phyloP scores from a whole-genome alignment of 2,113 vertebrate species.

The Sminthopsis crassicaudata region DNA sequence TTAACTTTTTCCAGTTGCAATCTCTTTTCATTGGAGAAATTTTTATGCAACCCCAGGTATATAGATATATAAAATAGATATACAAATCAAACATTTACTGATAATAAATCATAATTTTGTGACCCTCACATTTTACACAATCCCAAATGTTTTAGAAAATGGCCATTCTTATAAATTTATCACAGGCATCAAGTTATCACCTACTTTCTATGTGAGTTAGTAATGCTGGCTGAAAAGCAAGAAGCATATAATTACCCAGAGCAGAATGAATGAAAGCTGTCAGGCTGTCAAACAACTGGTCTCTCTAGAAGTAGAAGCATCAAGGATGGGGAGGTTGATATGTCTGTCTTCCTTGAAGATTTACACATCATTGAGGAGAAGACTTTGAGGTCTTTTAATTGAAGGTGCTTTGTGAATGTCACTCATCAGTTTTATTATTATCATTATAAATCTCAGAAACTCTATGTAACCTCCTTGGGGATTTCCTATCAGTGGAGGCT shows the following conservation, averaged over 20 bases:
- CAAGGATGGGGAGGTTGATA: background rate
- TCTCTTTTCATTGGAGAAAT: too few species aligned
- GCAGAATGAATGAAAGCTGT: constrained; percentile 46
- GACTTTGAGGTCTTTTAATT: constrained; percentile 50
- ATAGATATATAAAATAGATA: too few species aligned
- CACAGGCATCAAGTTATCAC: constrained; percentile 22
- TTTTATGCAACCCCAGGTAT: too few species aligned
- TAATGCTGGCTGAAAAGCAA: constrained; percentile 36
- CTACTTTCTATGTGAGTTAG: constrained; percentile 4
- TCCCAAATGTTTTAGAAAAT: background rate
- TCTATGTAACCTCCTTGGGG: constrained; percentile 17
- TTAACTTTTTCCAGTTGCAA: too few species aligned
- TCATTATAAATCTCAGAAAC: constrained; percentile 46
- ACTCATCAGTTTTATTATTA: constrained; percentile 41
- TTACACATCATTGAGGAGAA: constrained; percentile 18
- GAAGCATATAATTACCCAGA: constrained; percentile 61
- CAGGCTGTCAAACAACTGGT: constrained; percentile 53
- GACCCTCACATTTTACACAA: too few species aligned
- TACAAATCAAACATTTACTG: too few species aligned
- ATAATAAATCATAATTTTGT: too few species aligned
- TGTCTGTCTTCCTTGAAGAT: constrained; percentile 51
- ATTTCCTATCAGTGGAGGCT: constrained; percentile 18
- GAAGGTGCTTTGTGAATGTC: constrained; percentile 38
- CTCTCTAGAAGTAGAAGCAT: background rate
- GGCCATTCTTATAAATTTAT: constrained; percentile 35